A percentile compares a stretch with the other conserved stretches of the same genome.
These are phyloP conservation scores for Liposcelis brunnea DNA, from an alignment of 2,888 invertebrate genomes.

Conservation along the genomic window DNA sequence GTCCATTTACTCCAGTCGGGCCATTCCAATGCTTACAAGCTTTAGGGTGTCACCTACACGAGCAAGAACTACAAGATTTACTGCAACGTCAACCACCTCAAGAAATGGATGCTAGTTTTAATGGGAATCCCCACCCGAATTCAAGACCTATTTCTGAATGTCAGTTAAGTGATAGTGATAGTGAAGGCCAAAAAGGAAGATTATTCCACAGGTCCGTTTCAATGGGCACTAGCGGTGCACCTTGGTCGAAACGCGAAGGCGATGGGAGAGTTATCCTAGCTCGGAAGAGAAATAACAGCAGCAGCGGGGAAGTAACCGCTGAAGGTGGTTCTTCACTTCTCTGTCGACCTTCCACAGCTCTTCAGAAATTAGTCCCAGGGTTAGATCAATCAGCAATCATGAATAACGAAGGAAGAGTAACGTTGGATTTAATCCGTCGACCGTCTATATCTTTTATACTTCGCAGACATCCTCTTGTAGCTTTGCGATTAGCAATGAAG, in stretches of 20 bases:
- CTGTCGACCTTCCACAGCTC: conserved; percentile 75
- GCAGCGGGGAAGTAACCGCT: conserved; percentile 40
- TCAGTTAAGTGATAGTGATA: conserved; percentile 34
- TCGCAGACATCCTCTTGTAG: conserved; percentile 68
- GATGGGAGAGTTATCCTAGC: conserved; percentile 40
- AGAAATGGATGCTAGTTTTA: conserved; percentile 23
- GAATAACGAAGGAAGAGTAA: conserved; percentile 26
- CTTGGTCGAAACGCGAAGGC: conserved; percentile 38
- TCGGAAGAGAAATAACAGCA: conserved; percentile 51
- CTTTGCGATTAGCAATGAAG: conserved; percentile 70
- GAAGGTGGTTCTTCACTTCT: conserved; percentile 64
- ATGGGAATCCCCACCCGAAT: conserved; percentile 19
- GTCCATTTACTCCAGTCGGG: conserved; percentile 35
- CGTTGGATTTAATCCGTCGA: conserved; percentile 45
- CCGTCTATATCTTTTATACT: conserved; percentile 79
- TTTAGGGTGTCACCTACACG: conserved; percentile 26
- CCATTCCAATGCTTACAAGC: conserved; percentile 43
- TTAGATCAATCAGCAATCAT: conserved; percentile 37
- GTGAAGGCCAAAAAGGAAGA: conserved; percentile 33
- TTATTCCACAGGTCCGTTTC: conserved; percentile 74
- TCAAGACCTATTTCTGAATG: conserved; percentile 35
- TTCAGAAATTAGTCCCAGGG: conserved; percentile 59
- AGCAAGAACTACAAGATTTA: conserved; percentile 3
- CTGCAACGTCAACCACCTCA: conserved; percentile 16
- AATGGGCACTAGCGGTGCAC: conserved; percentile 54